Evolutionary conservation across 1,140 invertebrate genomes (phyloP).

Genomic region (Neodiprion pinetum): DNA sequence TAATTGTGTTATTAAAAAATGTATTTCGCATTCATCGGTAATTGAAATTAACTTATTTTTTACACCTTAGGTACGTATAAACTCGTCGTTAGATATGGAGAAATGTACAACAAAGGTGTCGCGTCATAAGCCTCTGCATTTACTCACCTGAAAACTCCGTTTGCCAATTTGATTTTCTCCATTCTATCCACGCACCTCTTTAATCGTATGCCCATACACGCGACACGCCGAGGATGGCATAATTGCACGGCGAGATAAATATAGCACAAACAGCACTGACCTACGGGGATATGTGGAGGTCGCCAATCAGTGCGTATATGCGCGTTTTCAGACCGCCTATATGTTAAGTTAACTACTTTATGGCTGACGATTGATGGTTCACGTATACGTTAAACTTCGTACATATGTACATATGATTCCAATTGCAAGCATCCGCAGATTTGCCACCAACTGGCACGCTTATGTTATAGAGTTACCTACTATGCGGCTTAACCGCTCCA

Average conservation of each 20-base stretch:
- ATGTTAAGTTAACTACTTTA: conserved; percentile 55
- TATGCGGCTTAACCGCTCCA: conserved; percentile 20
- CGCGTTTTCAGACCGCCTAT: conserved; percentile 47
- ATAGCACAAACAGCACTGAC: conserved; percentile 53
- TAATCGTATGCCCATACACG: not conserved
- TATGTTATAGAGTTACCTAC: conserved; percentile 51
- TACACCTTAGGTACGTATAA: no score
- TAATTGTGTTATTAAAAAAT: no score
- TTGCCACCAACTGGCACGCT: conserved; percentile 55
- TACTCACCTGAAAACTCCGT: no score
- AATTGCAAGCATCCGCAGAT: conserved; percentile 61
- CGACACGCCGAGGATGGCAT: not conserved
- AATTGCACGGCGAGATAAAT: not conserved
- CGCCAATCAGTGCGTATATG: conserved; percentile 48
- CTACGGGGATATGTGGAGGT: conserved; percentile 54
- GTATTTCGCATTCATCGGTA: no score
- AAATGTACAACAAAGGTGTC: no score
- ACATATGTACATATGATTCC: conserved; percentile 38
- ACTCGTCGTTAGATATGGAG: no score
- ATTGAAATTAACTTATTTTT: no score
- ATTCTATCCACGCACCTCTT: no score
- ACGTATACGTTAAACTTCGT: conserved; percentile 20
- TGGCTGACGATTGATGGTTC: conserved; percentile 49
- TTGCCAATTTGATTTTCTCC: no score
- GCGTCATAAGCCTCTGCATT: no score